Evolutionary conservation across 2,888 invertebrate genomes (phyloP).

Genomic region (Zaprionus bogoriensis): DNA sequence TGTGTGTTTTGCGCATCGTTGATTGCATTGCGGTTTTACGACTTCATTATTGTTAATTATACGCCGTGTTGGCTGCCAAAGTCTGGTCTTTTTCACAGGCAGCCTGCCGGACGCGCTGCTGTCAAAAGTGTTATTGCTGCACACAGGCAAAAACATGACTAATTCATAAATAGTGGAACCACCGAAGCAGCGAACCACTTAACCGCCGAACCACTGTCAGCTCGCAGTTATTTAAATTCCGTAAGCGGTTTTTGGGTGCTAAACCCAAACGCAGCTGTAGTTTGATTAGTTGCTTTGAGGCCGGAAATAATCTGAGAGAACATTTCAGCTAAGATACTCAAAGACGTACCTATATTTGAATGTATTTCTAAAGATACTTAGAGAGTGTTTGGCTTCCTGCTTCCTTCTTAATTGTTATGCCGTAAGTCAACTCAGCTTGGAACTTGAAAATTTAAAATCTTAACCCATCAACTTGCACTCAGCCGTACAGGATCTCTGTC

Average conservation of each 20-base stretch:
- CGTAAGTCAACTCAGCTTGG: not conserved
- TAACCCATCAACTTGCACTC: not conserved
- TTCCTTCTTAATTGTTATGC: not conserved
- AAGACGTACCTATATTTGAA: too few species aligned
- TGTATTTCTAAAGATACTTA: too few species aligned
- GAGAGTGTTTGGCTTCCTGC: too few species aligned
- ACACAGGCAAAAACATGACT: slow-evolving; percentile 37
- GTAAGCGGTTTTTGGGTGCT: slow-evolving; percentile 4
- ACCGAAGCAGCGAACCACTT: slow-evolving; percentile 16
- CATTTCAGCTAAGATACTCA: too few species aligned
- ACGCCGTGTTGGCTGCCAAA: slow-evolving; percentile 54
- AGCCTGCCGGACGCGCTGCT: too few species aligned
- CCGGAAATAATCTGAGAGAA: too few species aligned
- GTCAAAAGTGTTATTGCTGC: slow-evolving; percentile 36
- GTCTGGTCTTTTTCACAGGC: slow-evolving; percentile 9
- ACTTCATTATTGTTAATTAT: slow-evolving; percentile 79
- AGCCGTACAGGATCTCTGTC: not conserved
- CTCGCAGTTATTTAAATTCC: slow-evolving; percentile 21
- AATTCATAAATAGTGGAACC: slow-evolving; percentile 38
- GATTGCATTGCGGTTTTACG: slow-evolving; percentile 78
- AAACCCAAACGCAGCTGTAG: slow-evolving; percentile 16
- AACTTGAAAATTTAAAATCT: not conserved
- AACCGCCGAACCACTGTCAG: slow-evolving; percentile 4
- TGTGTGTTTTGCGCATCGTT: slow-evolving; percentile 76
- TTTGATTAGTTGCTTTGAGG: not conserved